Evolutionary conservation across 2,888 invertebrate genomes (phyloP), one percentile per base, ranked within the genome.

Genomic region (Drosophila gaucha): DNA sequence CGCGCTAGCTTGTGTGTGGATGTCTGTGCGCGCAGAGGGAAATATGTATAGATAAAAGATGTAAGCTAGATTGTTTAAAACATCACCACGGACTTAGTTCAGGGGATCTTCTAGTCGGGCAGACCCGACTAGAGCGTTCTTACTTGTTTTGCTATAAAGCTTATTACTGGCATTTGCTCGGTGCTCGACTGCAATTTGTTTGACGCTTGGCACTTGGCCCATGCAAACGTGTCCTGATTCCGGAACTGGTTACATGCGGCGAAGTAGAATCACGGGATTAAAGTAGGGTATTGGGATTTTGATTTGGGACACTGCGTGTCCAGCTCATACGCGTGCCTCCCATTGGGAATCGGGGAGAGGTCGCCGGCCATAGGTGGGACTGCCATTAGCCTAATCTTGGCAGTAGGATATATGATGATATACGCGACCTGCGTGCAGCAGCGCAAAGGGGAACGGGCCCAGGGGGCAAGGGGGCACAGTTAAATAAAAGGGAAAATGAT

Each of bases 301-400:
- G 41, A 41, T 41, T 41, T 41, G 41, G 41, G 24, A 5, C 41
- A 16, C 41, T 41, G 41, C 41, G 41, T 26, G 41, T 41, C 41
- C 41, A 41, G 24, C 10, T 41, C 24, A 10, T 14, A 3, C 41
- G n/a, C n/a, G n/a, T n/a, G n/a, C n/a, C n/a, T n/a, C 26, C 41
- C 24, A 2, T 2, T 10, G 41, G 14, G 41, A 3, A 41, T 14
- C 24, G 14, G 18, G 0, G 36, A 18, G 24, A 5, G 22, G 4
- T n/a, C n/a, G n/a, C n/a, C n/a, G n/a, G n/a, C n/a, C n/a, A n/a
- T n/a, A n/a, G 2, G 14, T 0, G 41, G 38, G 6, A 2, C 24
- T 10, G 41, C 41, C 41, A 41, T 41, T 41, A 41, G 41, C 14
- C 10, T 41, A 24, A 41, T 41, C 41, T 24, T 14, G 16, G 26